Conservation (phyloP, 2,797 vertebrate genomes). For the Fistularia commersonii region DNA sequence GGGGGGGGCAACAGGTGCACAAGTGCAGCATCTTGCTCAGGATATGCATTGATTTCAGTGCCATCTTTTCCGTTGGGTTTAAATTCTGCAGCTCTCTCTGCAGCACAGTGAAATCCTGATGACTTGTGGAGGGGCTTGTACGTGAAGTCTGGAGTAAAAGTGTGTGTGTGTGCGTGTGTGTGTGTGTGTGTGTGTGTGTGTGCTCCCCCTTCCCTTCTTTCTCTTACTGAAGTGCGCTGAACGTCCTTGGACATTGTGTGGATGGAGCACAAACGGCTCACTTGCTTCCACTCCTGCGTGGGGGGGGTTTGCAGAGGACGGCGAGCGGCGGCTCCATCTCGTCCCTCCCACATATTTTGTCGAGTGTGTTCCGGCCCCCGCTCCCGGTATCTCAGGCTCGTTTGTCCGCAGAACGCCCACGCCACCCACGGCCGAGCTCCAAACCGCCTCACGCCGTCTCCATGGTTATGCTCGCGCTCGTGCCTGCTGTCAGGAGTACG, state of each 20-base stretch:
- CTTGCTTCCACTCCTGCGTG: constrained; percentile 20
- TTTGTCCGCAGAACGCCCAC: constrained; percentile 58
- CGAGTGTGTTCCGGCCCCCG: constrained; percentile 16
- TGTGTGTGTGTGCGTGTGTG: no score
- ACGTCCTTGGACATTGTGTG: constrained; percentile 49
- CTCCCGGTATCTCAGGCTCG: constrained; percentile 47
- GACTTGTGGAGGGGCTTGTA: no score
- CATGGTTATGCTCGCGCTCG: constrained; percentile 75
- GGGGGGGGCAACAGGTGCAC: not conserved
- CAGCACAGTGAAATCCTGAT: no score
- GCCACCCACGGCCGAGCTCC: constrained; percentile 51
- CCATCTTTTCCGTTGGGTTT: no score
- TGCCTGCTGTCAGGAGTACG: constrained; percentile 59
- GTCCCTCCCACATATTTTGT: constrained; percentile 39
- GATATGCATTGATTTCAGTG: no score
- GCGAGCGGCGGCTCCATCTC: constrained; percentile 1
- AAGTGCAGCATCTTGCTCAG: not conserved
- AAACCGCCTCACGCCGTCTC: constrained; percentile 65
- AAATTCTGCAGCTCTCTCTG: no score
- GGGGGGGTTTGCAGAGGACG: constrained; percentile 10
- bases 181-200: no score
- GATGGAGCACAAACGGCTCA: constrained; percentile 34
- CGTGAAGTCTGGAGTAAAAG: no score
- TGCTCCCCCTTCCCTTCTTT: no score
- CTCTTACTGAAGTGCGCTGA: no score